These are phyloP conservation scores for Pseudolaguvia tuberculata DNA, from an alignment of 2,113 vertebrate genomes.

Conservation along the genomic window DNA sequence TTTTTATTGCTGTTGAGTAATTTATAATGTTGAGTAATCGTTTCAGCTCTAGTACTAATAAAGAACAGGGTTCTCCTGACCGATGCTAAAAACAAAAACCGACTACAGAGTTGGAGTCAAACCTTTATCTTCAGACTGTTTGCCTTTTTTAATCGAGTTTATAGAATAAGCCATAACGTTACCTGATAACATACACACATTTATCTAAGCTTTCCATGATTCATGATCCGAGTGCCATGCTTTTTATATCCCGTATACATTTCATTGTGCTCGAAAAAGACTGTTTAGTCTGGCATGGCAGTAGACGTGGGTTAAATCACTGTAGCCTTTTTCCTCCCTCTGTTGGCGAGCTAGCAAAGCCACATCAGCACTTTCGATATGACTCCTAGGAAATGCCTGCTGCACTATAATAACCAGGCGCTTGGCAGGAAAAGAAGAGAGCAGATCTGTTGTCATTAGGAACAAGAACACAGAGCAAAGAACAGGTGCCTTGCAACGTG, in stretches of 20 bases:
- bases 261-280: not conserved
- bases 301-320: constrained; percentile 60
- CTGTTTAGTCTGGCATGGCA: constrained; percentile 39
- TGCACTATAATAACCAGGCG: constrained; percentile 61
- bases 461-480: constrained; percentile 12
- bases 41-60: constrained; percentile 1
- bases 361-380: constrained; percentile 68
- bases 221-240: not conserved
- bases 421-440: constrained; percentile 39
- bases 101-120: constrained; percentile 7
- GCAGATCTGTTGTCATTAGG: constrained; percentile 30
- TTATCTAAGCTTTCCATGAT: too few species aligned
- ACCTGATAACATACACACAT: constrained; percentile 16
- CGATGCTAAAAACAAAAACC: too few species aligned
- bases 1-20: too few species aligned
- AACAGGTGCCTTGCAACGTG: constrained; percentile 33
- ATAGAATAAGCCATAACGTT: constrained; percentile 16
- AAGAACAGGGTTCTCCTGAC: not conserved
- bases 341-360: constrained; percentile 58
- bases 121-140: not conserved
- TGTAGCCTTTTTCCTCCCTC: constrained; percentile 42
- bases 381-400: constrained; percentile 64
- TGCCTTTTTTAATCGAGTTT: constrained; percentile 31
- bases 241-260: not conserved
- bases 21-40: too few species aligned